Evolutionary conservation across 2,113 vertebrate species (phyloP).

Genomic region (Bubo bubo): DNA sequence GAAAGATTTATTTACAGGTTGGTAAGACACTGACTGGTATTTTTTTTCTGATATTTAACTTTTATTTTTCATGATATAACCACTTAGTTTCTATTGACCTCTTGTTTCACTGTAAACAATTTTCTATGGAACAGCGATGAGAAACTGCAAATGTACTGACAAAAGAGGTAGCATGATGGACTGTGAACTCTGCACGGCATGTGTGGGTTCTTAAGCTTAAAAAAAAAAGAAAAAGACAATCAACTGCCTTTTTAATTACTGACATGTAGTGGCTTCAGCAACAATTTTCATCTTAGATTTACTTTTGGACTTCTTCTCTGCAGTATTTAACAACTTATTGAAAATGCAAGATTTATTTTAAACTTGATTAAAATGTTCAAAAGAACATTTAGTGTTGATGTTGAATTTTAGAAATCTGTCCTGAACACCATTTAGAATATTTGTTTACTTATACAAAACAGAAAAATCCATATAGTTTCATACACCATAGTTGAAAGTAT

Average conservation of each 20-base stretch:
- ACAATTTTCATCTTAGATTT: constrained; percentile 56
- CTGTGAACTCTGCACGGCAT: constrained; percentile 25
- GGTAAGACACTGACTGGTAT: background rate
- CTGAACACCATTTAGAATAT: constrained; percentile 49
- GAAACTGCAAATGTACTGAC: constrained; percentile 22
- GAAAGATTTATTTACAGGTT: background rate
- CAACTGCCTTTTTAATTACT: constrained; percentile 57
- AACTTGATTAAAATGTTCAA: constrained; percentile 62
- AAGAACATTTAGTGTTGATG: constrained; percentile 32
- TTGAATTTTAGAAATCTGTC: constrained; percentile 45
- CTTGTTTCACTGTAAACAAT: background rate
- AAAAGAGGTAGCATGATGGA: constrained; percentile 18
- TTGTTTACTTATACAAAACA: constrained; percentile 49
- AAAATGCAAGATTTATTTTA: constrained; percentile 57
- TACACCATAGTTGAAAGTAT: background rate
- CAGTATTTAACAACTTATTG: constrained; percentile 31
- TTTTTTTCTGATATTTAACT: background rate
- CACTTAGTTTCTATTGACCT: background rate
- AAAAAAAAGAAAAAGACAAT: constrained; percentile 44
- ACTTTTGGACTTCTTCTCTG: constrained; percentile 14
- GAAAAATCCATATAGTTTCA: background rate
- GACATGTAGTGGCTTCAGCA: constrained; percentile 21
- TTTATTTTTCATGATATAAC: background rate
- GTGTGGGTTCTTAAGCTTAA: constrained; percentile 53
- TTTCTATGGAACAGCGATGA: background rate